Percentiles rank a stretch among this genome's conserved stretches.
phyloP scores from a whole-genome alignment of 2,113 vertebrate genomes.

The Aphelocoma coerulescens region DNA sequence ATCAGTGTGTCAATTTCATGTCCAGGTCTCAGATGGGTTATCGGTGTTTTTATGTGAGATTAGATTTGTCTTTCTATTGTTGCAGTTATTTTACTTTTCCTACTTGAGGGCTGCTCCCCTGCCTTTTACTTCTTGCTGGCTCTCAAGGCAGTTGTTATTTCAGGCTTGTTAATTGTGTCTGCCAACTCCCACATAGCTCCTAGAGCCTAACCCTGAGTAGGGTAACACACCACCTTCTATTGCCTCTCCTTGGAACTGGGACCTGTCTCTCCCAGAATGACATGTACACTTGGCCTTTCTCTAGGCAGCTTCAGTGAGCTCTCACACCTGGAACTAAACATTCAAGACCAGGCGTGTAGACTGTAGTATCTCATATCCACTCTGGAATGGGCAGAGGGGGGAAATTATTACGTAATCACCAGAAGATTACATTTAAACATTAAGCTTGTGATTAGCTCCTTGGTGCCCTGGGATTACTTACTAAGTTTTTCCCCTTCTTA shows the following conservation, averaged over 20 bases:
- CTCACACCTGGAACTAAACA: background rate
- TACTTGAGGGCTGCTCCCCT: background rate
- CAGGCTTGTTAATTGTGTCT: background rate
- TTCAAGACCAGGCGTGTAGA: conserved; percentile 2
- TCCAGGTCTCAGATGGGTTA: background rate
- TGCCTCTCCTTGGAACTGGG: background rate
- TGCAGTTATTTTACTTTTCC: conserved; percentile 23
- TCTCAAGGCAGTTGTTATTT: conserved; percentile 28
- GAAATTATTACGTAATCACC: conserved; percentile 2
- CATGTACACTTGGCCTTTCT: background rate
- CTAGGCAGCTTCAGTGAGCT: background rate
- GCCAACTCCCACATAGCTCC: background rate
- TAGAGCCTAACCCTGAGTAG: background rate
- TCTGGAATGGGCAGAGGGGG: conserved; percentile 15
- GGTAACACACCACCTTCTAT: background rate
- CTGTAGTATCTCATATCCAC: background rate
- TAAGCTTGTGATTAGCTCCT: background rate
- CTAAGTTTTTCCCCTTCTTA: background rate
- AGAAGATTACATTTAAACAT: conserved; percentile 25
- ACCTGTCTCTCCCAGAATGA: background rate
- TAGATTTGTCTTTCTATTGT: conserved; percentile 25
- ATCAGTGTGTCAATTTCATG: rapidly evolving
- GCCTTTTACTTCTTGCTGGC: background rate
- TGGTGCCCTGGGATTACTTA: background rate
- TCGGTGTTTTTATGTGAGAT: background rate